Conservation (phyloP, 2,113 vertebrate genomes). For the Protobothrops flavoviridis region DNA sequence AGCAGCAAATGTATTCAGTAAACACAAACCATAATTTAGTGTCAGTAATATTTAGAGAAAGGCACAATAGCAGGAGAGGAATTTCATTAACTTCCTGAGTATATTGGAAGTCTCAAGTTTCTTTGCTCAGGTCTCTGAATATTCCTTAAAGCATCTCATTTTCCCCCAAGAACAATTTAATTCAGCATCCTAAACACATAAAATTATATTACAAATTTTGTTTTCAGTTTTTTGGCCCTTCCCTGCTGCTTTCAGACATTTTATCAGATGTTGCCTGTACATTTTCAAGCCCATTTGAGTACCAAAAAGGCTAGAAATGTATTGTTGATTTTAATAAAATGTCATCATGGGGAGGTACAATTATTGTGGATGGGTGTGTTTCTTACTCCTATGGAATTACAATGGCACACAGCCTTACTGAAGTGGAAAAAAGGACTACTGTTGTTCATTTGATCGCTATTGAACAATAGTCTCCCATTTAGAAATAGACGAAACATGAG, state of each 20-base stretch:
- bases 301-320: neutral
- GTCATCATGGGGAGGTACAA: neutral
- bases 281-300: neutral
- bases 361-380: neutral
- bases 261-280: neutral
- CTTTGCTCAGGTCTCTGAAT: neutral
- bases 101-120: too few species aligned
- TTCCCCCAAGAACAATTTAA: neutral
- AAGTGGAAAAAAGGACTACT: neutral
- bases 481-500: neutral
- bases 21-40: too few species aligned
- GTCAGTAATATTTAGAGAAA: too few species aligned
- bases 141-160: neutral
- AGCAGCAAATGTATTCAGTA: too few species aligned
- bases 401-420: neutral
- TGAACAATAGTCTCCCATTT: neutral
- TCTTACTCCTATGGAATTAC: neutral
- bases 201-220: neutral
- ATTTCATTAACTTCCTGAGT: too few species aligned
- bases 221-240: neutral
- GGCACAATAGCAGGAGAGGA: too few species aligned
- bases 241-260: neutral
- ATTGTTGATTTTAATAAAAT: neutral
- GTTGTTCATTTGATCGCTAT: neutral
- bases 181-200: neutral